Base-by-base conservation (phyloP, 2,797 vertebrate genomes). In the Alectoris magna region DNA sequence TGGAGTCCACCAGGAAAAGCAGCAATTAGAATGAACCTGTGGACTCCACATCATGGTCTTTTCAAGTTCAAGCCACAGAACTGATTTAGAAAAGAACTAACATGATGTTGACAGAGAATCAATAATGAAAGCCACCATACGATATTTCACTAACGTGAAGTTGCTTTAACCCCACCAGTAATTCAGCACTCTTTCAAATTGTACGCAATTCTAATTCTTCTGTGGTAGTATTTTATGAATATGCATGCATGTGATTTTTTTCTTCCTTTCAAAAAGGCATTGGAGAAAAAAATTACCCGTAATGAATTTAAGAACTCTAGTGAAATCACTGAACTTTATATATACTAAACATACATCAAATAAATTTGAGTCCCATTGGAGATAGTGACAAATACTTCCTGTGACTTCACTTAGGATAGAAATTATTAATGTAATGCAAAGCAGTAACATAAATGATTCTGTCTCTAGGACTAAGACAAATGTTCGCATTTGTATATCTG, bases 31-130 rank as follows among this genome's bases (percentile, higher is more conserved):
- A 94, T 96, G 95, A 97, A 94, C 88, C 91, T 76, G 91, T 56
- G 75, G 89, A 96, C 66, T 88, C 91, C 46, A 75, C 69, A 92
- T 91, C 97, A 87, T 29, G 56, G 95, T 73, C 94, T 91, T 93
- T 96, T 95, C 96, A 97, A 97, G 96, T 94, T 97, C 96, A 97
- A 96, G 89, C 67, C 94, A 93, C 91, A 95, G 73, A 96, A 97
- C 89, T 96, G 94, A 97, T 97, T 97, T 97, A 90, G 90, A 94
- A 96, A 96, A 95, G 90, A 94, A 93, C 66, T 96, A 97, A 94
- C 84, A 64, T 66, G 75, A 92, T 90, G 68, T 49, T 96, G 96
- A 96, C 89, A 96, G 97, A 89, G 85, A 97, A 97, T 97, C 96
- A 94, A 97, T 97, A 97, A 93, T 86, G 80, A 95, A 89, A 95